These are phyloP conservation scores for Eulimnadia texana DNA, from an alignment of 1,140 invertebrate genomes.

Conservation along the genomic window DNA sequence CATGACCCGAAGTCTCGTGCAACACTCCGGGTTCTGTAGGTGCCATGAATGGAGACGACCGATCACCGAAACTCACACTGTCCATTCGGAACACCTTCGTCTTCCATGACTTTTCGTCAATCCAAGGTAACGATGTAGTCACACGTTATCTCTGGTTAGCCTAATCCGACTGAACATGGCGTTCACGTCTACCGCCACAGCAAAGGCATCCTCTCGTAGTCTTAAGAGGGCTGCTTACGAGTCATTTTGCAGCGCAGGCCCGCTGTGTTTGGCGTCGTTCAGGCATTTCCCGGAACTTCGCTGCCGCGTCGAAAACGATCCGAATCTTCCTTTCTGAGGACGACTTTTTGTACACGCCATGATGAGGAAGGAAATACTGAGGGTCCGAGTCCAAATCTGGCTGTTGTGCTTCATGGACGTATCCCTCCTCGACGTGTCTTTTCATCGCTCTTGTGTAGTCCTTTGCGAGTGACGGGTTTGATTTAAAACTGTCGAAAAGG, in stretches of 20 bases:
- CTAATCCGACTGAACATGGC: conserved; percentile 7
- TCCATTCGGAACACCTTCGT: not conserved
- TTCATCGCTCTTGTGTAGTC: not conserved
- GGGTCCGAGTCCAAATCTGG: not conserved
- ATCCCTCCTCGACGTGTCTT: not conserved
- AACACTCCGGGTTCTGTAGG: not conserved
- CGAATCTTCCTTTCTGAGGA: not conserved
- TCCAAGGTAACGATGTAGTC: conserved; percentile 9
- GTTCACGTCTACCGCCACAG: conserved; percentile 5
- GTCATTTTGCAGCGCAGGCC: not conserved
- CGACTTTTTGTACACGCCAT: conserved; percentile 4
- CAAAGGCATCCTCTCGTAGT: not conserved
- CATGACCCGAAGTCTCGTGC: not conserved
- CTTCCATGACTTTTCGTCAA: not conserved
- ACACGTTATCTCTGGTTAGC: not conserved
- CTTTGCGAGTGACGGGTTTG: not conserved
- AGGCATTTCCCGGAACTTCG: not conserved
- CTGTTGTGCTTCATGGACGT: not conserved
- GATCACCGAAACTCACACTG: conserved; percentile 15
- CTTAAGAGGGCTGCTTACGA: conserved; percentile 2
- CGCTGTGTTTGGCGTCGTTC: not conserved
- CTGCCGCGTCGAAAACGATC: not conserved
- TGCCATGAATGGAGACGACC: conserved; percentile 17
- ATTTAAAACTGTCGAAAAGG: not conserved
- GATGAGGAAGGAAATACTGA: conserved; percentile 7